A percentile compares a stretch with the other conserved stretches of the same genome.
Evolutionary conservation across 1,140 invertebrate species (phyloP).

Genomic region (Drosophila willistoni): DNA sequence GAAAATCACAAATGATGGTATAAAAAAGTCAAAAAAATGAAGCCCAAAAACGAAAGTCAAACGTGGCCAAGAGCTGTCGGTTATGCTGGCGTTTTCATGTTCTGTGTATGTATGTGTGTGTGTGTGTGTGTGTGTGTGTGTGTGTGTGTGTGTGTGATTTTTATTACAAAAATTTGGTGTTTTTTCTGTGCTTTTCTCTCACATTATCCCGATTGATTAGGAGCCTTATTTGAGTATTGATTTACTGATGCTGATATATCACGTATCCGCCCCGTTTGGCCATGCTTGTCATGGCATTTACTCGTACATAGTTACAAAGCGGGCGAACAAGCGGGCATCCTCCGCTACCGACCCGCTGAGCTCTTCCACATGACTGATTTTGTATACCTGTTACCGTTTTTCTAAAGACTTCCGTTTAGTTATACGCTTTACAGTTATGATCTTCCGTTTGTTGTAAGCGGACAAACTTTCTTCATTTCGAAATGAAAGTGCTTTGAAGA

Average conservation of each 20-base stretch:
- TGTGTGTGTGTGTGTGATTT: not conserved
- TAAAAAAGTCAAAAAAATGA: conserved; percentile 15
- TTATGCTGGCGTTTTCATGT: conserved; percentile 23
- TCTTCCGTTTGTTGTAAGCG: conserved; percentile 53
- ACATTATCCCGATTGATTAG: conserved; percentile 48
- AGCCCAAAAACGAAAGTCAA: conserved; percentile 3
- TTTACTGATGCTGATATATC: conserved; percentile 64
- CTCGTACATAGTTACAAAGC: conserved; percentile 20
- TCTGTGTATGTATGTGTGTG: not conserved
- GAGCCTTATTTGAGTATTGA: conserved; percentile 64
- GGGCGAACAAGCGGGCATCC: not conserved
- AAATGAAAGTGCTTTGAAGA: conserved; percentile 13
- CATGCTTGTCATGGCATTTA: conserved; percentile 16
- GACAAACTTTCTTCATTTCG: conserved; percentile 1
- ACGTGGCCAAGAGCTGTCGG: conserved; percentile 58
- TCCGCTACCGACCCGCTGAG: conserved; percentile 16
- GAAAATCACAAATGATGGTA: conserved; percentile 56
- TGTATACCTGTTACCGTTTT: conserved; percentile 57
- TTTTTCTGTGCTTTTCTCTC: conserved; percentile 22
- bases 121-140: conserved; percentile 1
- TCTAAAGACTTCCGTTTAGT: conserved; percentile 71
- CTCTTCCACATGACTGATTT: conserved; percentile 55
- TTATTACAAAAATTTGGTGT: too few species aligned
- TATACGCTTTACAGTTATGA: conserved; percentile 48
- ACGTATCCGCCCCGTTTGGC: conserved; percentile 51